A percentile compares a stretch with the other conserved stretches of the same genome.
These are phyloP conservation scores for Galago senegalensis DNA, from an alignment of 2,797 vertebrate genomes.

Conservation along the genomic window DNA sequence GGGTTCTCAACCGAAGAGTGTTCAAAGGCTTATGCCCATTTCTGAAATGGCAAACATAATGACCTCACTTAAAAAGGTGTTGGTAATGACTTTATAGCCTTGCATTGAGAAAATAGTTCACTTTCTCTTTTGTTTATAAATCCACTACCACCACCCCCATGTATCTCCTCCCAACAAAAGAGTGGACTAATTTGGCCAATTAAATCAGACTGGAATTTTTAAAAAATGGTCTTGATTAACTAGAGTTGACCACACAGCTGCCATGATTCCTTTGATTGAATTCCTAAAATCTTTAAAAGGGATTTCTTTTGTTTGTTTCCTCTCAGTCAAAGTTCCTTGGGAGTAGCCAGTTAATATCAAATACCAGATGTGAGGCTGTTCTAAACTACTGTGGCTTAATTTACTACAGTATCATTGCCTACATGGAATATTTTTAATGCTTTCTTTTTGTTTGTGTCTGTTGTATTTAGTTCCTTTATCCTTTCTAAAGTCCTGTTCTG, in stretches of 20 bases:
- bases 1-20: background rate
- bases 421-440: conserved; percentile 72
- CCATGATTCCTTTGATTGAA: background rate
- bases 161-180: background rate
- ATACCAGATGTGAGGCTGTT: conserved; percentile 58
- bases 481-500: conserved; percentile 68
- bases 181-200: background rate
- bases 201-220: conserved; percentile 40
- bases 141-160: too few relatives aligned
- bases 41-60: background rate
- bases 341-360: conserved; percentile 61
- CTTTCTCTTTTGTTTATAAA: background rate
- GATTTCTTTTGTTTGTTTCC: background rate
- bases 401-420: conserved; percentile 56
- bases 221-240: conserved; percentile 25
- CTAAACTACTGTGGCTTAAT: conserved; percentile 59
- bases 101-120: background rate
- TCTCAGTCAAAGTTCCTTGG: conserved; percentile 15
- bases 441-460: conserved; percentile 76
- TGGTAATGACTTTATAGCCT: background rate
- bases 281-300: conserved; percentile 48
- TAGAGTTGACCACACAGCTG: background rate
- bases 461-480: conserved; percentile 75
- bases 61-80: background rate
- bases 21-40: background rate